Evolutionary conservation across 2,888 invertebrate species (phyloP), one percentile per base, ranked within the genome.

Genomic region (Aspidiotus destructor): DNA sequence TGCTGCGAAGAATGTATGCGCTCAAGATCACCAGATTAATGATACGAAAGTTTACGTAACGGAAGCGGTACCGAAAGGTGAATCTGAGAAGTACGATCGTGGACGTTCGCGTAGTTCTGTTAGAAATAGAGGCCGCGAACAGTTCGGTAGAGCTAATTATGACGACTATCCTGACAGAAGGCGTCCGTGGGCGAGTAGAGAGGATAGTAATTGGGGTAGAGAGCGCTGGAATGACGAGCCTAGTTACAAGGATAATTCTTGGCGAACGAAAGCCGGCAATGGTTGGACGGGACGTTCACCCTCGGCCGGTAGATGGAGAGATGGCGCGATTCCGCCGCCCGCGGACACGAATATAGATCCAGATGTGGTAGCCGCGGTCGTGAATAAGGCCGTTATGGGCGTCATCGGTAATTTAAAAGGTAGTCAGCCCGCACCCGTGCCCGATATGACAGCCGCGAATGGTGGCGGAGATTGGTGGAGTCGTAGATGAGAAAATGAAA

Each of bases 1-100:
- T 78, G 88, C 93, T 68, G 94, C 93, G 62, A 92, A 92, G 78
- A 85, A 87, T 73, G 82, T 94, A 53, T 92, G 92, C 79, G 93
- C 92, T 62, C 92, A 93, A 79, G 93, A 94, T 78, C 92, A 93
- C 81, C 92, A 92, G 70, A 91, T 94, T 72, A 92, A 92, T 80
- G 90, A 84, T 77, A 70, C 65, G 41, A 71, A 71, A 58, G 68
- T 72, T 13, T 70, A 69, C 69, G 72, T 72, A 2, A 71, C 72
- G 42, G 72, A 71, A 68, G 72, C 72, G 9, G 71, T 72, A 62
- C 72, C 72, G 41, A 71, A 71, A 61, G 69, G 69, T 53, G 69
- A 71, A 15, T 69, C 69, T 8, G 70, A 71, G 60, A 70, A 69
- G 13, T 62, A 54, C 63, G 67, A 69, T 41, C 67, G 68, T 52